phyloP scores from a whole-genome alignment of 2,888 invertebrate genomes.

The Sepiola atlantica region DNA sequence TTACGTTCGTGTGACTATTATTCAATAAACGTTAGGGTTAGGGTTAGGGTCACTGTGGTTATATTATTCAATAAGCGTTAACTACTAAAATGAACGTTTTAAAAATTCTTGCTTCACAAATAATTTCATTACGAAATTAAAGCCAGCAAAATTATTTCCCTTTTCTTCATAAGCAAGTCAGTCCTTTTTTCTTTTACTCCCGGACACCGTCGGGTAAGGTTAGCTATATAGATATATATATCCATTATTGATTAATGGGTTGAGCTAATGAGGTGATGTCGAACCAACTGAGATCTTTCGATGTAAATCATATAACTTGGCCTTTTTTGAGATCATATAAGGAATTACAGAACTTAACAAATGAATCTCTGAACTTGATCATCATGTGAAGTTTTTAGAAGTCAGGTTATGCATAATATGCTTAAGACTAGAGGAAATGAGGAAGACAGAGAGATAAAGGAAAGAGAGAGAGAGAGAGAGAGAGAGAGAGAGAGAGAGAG shows the following conservation, averaged over 20 bases:
- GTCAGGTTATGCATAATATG: neutral
- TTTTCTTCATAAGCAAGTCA: too few species aligned
- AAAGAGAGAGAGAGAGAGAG: conserved; percentile 35
- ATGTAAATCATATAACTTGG: neutral
- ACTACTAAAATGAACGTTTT: too few species aligned
- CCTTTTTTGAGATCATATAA: neutral
- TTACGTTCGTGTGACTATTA: too few species aligned
- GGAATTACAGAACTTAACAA: neutral
- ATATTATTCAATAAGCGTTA: too few species aligned
- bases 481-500: neutral
- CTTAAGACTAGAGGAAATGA: neutral
- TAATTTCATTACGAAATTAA: too few species aligned
- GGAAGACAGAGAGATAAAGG: neutral
- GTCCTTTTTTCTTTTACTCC: too few species aligned
- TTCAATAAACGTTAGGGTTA: too few species aligned
- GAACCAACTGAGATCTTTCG: neutral
- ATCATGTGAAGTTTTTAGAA: neutral
- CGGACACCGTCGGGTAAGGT: too few species aligned
- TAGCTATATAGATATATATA: neutral
- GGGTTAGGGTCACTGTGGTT: too few species aligned
- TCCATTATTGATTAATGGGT: neutral
- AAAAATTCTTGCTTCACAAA: too few species aligned
- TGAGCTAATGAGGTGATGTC: neutral
- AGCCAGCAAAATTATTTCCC: too few species aligned
- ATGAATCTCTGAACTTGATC: neutral